Conservation (phyloP, 2,797 vertebrate genomes). For the Coregonus suidteri region DNA sequence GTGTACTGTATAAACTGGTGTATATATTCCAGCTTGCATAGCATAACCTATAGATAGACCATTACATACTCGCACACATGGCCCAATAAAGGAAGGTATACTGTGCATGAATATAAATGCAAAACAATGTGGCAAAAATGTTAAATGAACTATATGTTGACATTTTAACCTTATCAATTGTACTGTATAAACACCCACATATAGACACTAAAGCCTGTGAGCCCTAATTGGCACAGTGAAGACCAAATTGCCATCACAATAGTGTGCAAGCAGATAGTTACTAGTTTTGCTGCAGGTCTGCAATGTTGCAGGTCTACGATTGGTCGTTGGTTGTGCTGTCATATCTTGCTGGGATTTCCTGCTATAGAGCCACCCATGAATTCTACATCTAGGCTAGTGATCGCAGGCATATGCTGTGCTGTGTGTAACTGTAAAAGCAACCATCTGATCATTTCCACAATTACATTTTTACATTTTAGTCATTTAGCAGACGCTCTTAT, state of each 20-base stretch:
- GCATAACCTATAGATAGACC: slow-evolving; percentile 15
- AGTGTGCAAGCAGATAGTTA: slow-evolving; percentile 4
- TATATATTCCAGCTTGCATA: neutral
- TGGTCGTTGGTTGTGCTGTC: slow-evolving; percentile 12
- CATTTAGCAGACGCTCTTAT: no score
- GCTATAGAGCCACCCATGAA: slow-evolving; percentile 12
- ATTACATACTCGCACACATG: neutral
- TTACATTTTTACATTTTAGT: no score
- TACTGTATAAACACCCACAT: neutral
- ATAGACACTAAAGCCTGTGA: slow-evolving; percentile 1
- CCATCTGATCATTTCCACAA: neutral
- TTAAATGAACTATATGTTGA: neutral
- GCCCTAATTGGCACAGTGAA: neutral
- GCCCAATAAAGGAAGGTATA: neutral
- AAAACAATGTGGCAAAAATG: neutral
- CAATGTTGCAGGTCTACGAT: neutral
- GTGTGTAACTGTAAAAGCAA: neutral
- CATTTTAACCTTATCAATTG: neutral
- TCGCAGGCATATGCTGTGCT: neutral
- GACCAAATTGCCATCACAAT: neutral
- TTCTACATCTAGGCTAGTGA: neutral
- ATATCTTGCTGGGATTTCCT: slow-evolving; percentile 21
- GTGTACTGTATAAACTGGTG: neutral
- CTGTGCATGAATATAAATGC: slow-evolving; percentile 8
- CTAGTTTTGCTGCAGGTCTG: slow-evolving; percentile 23